Evolutionary conservation across 2,888 invertebrate species (phyloP).

Genomic region (Archips xylosteana): DNA sequence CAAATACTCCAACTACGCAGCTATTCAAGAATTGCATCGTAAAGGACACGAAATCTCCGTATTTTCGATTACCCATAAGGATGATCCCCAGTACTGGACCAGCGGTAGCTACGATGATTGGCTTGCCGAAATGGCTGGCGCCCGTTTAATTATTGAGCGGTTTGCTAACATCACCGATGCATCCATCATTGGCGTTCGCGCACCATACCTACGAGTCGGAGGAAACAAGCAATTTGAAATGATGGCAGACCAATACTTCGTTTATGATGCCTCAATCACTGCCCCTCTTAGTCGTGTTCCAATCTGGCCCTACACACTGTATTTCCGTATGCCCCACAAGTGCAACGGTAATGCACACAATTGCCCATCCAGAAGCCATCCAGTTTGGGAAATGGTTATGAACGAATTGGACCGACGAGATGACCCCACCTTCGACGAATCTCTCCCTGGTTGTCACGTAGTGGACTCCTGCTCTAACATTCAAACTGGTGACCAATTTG

Average conservation of each 20-base stretch:
- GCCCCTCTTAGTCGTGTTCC: constrained; percentile 95
- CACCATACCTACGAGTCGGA: constrained; percentile 95
- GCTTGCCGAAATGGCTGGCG: constrained; percentile 98
- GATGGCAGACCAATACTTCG: constrained; percentile 98
- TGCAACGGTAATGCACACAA: constrained; percentile 97
- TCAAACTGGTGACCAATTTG: constrained; percentile 96
- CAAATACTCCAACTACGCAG: constrained; percentile 96
- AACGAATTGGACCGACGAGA: constrained; percentile 97
- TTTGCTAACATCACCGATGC: constrained; percentile 97
- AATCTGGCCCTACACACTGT: constrained; percentile 98
- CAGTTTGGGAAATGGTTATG: constrained; percentile 99
- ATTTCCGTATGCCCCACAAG: constrained; percentile 98
- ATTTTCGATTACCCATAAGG: constrained; percentile 96
- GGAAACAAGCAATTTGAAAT: constrained; percentile 98
- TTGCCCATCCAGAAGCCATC: constrained; percentile 95
- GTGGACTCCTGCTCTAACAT: constrained; percentile 98
- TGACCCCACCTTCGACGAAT: constrained; percentile 97
- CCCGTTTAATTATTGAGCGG: constrained; percentile 93
- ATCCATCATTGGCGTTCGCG: constrained; percentile 94
- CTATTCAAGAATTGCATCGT: constrained; percentile 94
- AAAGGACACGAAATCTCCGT: constrained; percentile 96
- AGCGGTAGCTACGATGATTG: constrained; percentile 95
- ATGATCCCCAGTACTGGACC: constrained; percentile 96
- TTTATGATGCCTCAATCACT: constrained; percentile 97
- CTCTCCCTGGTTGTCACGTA: constrained; percentile 97